Evolutionary conservation across 2,113 vertebrate genomes (phyloP).

Genomic region (Ploceus nigricollis): DNA sequence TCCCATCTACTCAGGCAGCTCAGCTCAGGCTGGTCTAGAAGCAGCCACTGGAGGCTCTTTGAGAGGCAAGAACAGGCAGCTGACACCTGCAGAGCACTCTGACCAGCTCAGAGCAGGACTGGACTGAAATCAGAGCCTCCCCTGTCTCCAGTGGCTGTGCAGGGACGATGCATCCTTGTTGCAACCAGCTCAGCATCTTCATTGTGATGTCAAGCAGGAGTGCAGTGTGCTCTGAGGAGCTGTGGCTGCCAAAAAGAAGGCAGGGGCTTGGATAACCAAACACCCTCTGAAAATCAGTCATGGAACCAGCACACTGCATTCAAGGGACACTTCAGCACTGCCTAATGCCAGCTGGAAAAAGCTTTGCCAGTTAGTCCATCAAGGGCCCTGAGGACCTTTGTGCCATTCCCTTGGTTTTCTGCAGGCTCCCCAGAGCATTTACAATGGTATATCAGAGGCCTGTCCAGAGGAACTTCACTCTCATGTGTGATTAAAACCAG

Average conservation of each 20-base stretch:
- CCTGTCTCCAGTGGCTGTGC: not conserved
- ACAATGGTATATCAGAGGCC: not conserved
- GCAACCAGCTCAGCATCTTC: not conserved
- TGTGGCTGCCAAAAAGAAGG: not conserved
- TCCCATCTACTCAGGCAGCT: not conserved
- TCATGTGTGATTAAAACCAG: constrained; percentile 67
- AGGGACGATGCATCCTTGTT: not conserved
- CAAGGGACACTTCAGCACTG: not conserved
- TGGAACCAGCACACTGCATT: not conserved
- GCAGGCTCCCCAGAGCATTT: not conserved
- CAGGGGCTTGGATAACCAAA: not conserved
- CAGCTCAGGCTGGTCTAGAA: not conserved
- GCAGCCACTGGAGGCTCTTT: not conserved
- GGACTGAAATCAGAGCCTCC: not conserved
- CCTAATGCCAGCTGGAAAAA: not conserved
- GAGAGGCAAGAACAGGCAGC: not conserved
- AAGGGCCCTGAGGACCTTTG: not conserved
- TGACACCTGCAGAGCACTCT: not conserved
- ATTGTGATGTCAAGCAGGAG: not conserved
- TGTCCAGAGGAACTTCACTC: constrained; percentile 56
- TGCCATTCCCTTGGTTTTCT: not conserved
- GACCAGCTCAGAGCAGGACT: not conserved
- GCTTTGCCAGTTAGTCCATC: not conserved
- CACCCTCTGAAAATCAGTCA: not conserved
- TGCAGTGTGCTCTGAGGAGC: not conserved